Conservation (phyloP, 2,113 vertebrate species). For the Sigmodon hispidus region DNA sequence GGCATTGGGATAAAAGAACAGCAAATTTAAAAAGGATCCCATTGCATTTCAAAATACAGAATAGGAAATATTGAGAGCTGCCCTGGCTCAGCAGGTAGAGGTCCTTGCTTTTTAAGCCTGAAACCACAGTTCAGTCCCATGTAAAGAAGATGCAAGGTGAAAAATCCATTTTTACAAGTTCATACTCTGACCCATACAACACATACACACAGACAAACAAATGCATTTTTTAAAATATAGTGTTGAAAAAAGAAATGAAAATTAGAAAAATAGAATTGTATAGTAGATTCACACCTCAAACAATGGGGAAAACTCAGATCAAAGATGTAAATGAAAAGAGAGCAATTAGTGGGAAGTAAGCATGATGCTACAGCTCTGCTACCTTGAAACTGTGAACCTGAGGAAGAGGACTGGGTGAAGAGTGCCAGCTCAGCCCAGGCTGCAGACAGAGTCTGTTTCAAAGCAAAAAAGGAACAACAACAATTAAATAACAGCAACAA, state of each 20-base stretch:
- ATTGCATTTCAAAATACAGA: background rate
- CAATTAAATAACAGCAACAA: background rate
- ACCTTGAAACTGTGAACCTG: background rate
- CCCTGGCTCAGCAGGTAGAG: too few relatives aligned
- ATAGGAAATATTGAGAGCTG: background rate
- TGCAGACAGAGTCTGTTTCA: background rate
- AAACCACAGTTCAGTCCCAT: background rate
- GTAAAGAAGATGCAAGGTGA: background rate
- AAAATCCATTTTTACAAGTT: background rate
- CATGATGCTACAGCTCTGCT: background rate
- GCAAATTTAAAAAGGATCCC: background rate
- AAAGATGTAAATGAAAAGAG: background rate
- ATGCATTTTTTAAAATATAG: background rate
- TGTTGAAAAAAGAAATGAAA: background rate
- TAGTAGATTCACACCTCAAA: background rate
- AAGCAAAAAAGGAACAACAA: background rate
- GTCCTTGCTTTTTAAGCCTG: background rate
- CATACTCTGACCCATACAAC: background rate
- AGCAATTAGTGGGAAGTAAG: background rate
- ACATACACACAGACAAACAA: background rate
- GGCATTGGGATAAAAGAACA: background rate
- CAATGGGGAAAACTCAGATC: background rate
- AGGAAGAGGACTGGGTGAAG: background rate
- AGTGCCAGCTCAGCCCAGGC: background rate
- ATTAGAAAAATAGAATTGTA: background rate